These are phyloP conservation scores for Pteromalus puparum DNA, from an alignment of 1,140 invertebrate species.

Conservation along the genomic window DNA sequence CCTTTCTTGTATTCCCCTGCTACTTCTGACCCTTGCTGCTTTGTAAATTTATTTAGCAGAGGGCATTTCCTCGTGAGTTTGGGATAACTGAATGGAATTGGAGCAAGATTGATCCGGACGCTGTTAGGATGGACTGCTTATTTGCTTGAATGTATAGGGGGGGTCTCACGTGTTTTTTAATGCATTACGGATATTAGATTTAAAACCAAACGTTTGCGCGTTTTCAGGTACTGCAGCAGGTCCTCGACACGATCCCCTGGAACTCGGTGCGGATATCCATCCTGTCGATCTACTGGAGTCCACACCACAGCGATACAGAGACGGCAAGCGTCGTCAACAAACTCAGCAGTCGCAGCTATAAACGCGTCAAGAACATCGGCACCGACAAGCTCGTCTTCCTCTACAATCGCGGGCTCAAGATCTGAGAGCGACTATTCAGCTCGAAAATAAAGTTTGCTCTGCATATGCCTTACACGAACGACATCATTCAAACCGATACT, in stretches of 20 bases:
- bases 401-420: conserved; percentile 68
- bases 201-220: background rate
- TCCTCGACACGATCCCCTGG: conserved; percentile 73
- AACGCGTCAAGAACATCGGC: conserved; percentile 61
- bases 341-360: conserved; percentile 65
- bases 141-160: too few relatives aligned
- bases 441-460: background rate
- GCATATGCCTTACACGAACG: background rate
- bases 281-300: conserved; percentile 70
- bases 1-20: too few relatives aligned
- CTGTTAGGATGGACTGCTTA: too few relatives aligned
- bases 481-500: background rate
- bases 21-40: background rate
- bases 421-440: conserved; percentile 54
- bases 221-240: conserved; percentile 58
- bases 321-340: conserved; percentile 69
- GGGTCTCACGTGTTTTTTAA: too few relatives aligned
- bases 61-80: background rate
- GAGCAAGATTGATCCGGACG: background rate
- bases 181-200: too few relatives aligned
- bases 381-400: conserved; percentile 69
- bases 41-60: conserved; percentile 5
- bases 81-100: background rate
- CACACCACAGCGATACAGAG: conserved; percentile 67
- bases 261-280: conserved; percentile 70